These are phyloP conservation scores for Littorina saxatilis DNA, from an alignment of 1,140 invertebrate species.

Conservation along the genomic window DNA sequence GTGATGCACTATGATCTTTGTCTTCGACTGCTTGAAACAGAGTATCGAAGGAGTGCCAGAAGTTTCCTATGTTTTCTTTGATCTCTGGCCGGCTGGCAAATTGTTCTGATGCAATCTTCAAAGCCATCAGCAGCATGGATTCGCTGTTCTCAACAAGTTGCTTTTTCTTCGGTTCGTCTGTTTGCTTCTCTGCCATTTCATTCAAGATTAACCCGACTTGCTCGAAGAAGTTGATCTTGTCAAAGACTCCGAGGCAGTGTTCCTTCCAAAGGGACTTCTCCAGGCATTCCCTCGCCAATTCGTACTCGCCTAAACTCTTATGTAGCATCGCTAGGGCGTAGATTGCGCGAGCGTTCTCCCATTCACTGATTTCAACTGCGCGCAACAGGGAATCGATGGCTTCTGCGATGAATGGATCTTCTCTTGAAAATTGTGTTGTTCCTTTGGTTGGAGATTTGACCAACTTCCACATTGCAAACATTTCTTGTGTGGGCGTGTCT, in stretches of 20 bases:
- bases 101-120: background rate
- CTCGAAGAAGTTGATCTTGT: background rate
- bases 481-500: background rate
- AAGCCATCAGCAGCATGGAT: background rate
- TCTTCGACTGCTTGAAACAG: background rate
- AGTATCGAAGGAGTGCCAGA: conserved; percentile 23
- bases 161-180: background rate
- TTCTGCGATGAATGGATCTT: background rate
- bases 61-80: background rate
- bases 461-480: background rate
- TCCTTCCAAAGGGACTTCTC: background rate
- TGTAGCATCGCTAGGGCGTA: conserved; percentile 10
- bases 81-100: background rate
- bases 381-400: background rate
- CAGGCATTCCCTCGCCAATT: background rate
- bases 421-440: background rate
- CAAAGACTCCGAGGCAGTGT: background rate
- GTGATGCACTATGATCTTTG: background rate
- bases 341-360: background rate
- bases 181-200: background rate
- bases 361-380: background rate
- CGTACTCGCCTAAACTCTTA: conserved; percentile 3
- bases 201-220: conserved; percentile 14
- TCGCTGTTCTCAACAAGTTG: background rate
- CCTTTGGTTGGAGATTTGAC: background rate